Conservation (phyloP, 2,888 invertebrate genomes). For the Apodemia zela region DNA sequence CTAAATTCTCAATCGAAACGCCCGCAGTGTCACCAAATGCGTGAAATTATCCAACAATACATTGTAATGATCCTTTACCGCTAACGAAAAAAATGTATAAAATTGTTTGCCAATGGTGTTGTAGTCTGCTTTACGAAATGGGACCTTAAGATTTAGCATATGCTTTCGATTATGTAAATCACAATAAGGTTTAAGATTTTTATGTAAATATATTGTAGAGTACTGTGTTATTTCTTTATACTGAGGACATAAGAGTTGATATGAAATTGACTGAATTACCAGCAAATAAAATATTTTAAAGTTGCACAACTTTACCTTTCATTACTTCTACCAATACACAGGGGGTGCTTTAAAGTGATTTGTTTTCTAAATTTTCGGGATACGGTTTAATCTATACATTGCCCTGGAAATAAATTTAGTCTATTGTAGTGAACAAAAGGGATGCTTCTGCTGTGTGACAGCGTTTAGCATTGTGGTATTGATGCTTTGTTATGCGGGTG, state of each 20-base stretch:
- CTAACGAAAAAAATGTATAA: slow-evolving; percentile 69
- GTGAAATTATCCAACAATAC: slow-evolving; percentile 75
- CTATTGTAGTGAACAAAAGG: slow-evolving; percentile 57
- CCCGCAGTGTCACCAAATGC: slow-evolving; percentile 73
- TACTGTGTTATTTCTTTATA: no score
- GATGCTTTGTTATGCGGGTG: slow-evolving; percentile 49
- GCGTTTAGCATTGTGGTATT: slow-evolving; percentile 54
- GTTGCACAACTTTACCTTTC: slow-evolving; percentile 46
- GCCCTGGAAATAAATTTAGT: slow-evolving; percentile 51
- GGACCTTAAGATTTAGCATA: slow-evolving; percentile 33
- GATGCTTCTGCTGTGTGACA: slow-evolving; percentile 50
- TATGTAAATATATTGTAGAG: not conserved
- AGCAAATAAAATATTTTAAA: not conserved
- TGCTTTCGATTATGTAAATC: not conserved
- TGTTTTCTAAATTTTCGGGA: slow-evolving; percentile 57
- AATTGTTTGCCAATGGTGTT: slow-evolving; percentile 40
- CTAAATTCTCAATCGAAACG: slow-evolving; percentile 63
- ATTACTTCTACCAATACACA: slow-evolving; percentile 46
- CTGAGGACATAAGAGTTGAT: no score
- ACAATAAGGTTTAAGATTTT: not conserved
- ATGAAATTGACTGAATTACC: not conserved
- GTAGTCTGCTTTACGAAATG: slow-evolving; percentile 31
- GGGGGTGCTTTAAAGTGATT: slow-evolving; percentile 55
- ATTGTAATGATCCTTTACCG: slow-evolving; percentile 71
- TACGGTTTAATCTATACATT: slow-evolving; percentile 52